Conservation (phyloP, 1,140 invertebrate genomes). For the Drosophila pallidifrons region DNA sequence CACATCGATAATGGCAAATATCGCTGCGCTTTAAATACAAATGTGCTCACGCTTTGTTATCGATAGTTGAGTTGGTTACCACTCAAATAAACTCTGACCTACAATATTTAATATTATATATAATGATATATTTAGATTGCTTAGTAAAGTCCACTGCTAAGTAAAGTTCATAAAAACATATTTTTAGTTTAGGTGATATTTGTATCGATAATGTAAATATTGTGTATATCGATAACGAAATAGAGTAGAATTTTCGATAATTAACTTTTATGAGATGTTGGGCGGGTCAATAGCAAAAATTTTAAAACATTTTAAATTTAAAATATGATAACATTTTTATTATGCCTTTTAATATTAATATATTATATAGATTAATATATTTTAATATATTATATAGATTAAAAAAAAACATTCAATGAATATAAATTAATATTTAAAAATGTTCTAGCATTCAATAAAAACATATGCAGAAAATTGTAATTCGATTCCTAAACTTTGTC, state of each 20-base stretch:
- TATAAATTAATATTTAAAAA: background rate
- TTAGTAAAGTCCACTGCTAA: no score
- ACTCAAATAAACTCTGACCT: background rate
- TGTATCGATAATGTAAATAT: background rate
- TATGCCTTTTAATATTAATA: background rate
- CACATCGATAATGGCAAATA: constrained; percentile 20
- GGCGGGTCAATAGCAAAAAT: background rate
- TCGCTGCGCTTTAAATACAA: constrained; percentile 23
- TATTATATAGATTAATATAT: background rate
- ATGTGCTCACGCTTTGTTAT: background rate
- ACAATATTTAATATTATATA: no score
- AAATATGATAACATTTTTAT: background rate
- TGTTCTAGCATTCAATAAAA: background rate
- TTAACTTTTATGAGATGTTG: background rate
- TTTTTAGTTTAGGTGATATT: background rate
- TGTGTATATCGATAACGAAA: background rate
- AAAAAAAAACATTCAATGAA: background rate
- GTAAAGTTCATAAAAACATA: no score
- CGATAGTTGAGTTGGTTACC: background rate
- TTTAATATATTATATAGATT: background rate
- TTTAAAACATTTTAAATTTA: background rate
- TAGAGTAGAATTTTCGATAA: background rate
- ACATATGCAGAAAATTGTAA: background rate
- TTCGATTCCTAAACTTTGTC: background rate
- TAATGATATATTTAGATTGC: no score